phyloP scores from a whole-genome alignment of 2,113 vertebrate species.

The Aegypius monachus region DNA sequence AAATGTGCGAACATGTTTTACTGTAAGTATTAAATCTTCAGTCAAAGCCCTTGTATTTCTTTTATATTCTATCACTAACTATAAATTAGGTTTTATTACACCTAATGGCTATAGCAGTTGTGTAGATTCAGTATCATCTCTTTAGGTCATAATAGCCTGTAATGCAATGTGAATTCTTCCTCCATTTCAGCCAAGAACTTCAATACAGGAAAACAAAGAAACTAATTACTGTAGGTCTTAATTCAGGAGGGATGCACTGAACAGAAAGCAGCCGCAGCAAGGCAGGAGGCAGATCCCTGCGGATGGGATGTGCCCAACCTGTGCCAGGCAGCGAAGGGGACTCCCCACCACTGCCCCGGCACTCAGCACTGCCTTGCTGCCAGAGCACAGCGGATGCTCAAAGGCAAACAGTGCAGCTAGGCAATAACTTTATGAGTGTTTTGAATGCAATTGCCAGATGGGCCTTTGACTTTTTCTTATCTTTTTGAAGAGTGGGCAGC shows the following conservation, averaged over 20 bases:
- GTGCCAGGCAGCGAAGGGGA: fast-evolving
- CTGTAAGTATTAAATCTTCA: neutral
- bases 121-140: neutral
- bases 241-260: fast-evolving
- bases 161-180: neutral
- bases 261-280: fast-evolving
- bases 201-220: neutral
- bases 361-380: neutral
- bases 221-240: too few relatives aligned
- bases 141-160: neutral
- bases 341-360: fast-evolving
- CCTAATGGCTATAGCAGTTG: neutral
- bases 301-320: too few relatives aligned
- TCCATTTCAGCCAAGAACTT: neutral
- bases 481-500: neutral
- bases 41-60: neutral
- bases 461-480: too few relatives aligned
- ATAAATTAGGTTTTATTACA: neutral
- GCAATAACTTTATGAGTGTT: neutral
- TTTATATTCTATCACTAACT: neutral
- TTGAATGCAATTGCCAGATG: too few relatives aligned
- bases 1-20: neutral
- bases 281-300: fast-evolving
- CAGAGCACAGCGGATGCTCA: fast-evolving
- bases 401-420: neutral